These are phyloP conservation scores for Cydia amplana DNA, from an alignment of 1,140 invertebrate genomes.

Conservation along the genomic window DNA sequence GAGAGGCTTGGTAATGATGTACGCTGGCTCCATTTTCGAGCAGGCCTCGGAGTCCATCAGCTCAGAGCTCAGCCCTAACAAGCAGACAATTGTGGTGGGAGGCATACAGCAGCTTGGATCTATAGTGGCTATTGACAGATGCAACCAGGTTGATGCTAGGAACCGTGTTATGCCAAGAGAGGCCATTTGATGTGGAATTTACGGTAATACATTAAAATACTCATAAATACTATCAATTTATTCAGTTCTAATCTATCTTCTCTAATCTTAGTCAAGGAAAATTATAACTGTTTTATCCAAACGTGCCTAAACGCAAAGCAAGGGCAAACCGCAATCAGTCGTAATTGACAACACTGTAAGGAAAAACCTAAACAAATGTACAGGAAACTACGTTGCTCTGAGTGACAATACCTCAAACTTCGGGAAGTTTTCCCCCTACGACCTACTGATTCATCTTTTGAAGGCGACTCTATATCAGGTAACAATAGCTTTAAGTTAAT, in stretches of 20 bases:
- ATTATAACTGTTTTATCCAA: constrained; percentile 13
- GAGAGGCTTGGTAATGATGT: constrained; percentile 81
- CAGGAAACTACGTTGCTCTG: neutral
- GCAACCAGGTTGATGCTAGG: too few relatives aligned
- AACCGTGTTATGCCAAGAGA: too few relatives aligned
- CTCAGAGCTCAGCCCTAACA: constrained; percentile 74
- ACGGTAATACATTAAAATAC: too few relatives aligned
- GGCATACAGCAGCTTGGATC: constrained; percentile 77
- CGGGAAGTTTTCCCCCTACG: neutral
- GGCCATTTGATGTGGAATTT: too few relatives aligned
- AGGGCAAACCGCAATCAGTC: neutral
- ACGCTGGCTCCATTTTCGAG: constrained; percentile 77
- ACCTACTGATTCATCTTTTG: constrained; percentile 2
- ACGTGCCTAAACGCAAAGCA: neutral
- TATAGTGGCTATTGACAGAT: constrained; percentile 63
- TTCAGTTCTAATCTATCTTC: too few relatives aligned
- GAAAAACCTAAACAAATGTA: constrained; percentile 8
- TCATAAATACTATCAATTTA: too few relatives aligned
- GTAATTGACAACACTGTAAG: constrained; percentile 13
- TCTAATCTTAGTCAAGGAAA: neutral
- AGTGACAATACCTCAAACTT: constrained; percentile 3
- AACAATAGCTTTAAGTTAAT: constrained; percentile 3
- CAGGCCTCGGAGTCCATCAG: constrained; percentile 64
- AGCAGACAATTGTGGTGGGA: constrained; percentile 79
- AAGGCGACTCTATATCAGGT: neutral